Base-by-base conservation (phyloP, 92 coral and sea anemone genomes). In the Porites evermanni region DNA sequence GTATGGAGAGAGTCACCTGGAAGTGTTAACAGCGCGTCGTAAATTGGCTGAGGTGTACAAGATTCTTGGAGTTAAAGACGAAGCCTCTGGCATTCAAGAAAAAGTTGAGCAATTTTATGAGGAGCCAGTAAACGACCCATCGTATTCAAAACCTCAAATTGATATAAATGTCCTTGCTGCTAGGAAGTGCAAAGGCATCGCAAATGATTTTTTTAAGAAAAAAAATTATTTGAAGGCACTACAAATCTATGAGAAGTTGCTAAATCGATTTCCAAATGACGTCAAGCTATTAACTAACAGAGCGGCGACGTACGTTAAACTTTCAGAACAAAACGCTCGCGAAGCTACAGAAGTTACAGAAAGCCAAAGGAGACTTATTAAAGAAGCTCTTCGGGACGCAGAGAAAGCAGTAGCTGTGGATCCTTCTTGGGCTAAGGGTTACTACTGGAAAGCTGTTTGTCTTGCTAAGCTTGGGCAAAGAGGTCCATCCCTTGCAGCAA, bases 381-480 rank as follows among this genome's bases (percentile, higher is more conserved):
- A 29, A 69, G 1, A 10, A 4, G 78, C 78, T 8, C 18, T 74
- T 1, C n/a, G 7, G 2, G 78, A 53, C 21, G 14, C 79, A 11
- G 12, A 56, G 44, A 16, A 56, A 0, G 79, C 79, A 13, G 24
- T 56, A 75, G 7, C 47, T 14, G 21, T 19, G 9, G 79, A 75
- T 75, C 79, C 52, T n/a, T 20, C 79, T 12, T 75, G 79, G 79
- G 24, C 0, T n/a, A 75, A 75, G 7, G 79, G 79, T 6, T 75
- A 75, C 13, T 53, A 53, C 8, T 75, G 79, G 79, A 75, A 52
- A 12, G 79, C 79, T 6, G 79, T 75, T 38, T 75, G 79, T 12
- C 66, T 56, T 17, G 79, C 66, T 75, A 61, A 56, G 11, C 79
- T 75, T 75, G 66, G 6, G n/a, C 0, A 75, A 16, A 61, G 79